Percentiles rank a stretch among this genome's conserved stretches.
These are phyloP conservation scores for Ridgeia piscesae DNA, from an alignment of 1,140 invertebrate species.

Conservation along the genomic window DNA sequence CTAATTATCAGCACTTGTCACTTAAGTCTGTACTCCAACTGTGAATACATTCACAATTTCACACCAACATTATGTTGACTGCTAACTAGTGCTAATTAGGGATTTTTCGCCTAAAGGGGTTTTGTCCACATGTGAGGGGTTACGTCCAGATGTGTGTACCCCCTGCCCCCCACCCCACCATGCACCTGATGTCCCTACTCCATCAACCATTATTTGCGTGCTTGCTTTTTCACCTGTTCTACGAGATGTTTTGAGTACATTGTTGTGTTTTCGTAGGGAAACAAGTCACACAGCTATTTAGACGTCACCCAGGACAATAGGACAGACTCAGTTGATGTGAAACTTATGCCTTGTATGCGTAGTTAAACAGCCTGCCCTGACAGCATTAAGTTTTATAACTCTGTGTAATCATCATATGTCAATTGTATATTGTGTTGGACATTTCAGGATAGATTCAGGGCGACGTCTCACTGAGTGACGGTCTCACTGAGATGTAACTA, in stretches of 20 bases:
- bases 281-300: background rate
- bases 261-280: background rate
- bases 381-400: background rate
- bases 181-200: background rate
- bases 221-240: background rate
- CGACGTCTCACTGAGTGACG: too few species aligned
- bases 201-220: background rate
- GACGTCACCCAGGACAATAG: background rate
- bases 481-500: too few species aligned
- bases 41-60: too few species aligned
- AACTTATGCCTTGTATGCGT: background rate
- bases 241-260: conserved; percentile 1
- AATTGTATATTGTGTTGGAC: background rate
- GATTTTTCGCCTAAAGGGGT: too few species aligned
- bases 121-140: too few species aligned
- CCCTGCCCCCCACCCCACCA: background rate
- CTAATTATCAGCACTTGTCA: too few species aligned
- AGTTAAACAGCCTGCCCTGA: background rate
- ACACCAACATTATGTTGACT: too few species aligned
- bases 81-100: too few species aligned
- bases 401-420: background rate
- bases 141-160: too few species aligned
- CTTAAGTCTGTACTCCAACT: too few species aligned
- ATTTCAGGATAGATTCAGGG: background rate
- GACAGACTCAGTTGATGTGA: background rate